phyloP scores from a whole-genome alignment of 2,113 vertebrate genomes.

The Ceuthmochares aereus region DNA sequence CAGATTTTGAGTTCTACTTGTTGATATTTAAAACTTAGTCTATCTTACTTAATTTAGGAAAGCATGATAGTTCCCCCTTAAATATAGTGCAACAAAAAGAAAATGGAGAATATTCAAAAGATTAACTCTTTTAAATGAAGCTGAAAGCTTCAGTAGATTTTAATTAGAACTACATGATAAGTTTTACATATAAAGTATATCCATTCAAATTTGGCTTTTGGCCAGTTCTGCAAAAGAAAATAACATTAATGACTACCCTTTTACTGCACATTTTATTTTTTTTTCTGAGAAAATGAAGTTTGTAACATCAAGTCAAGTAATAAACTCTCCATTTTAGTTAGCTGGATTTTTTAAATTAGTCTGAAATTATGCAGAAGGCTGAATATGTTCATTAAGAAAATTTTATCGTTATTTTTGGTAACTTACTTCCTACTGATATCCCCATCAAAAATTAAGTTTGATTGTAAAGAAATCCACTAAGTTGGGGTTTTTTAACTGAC shows the following conservation, averaged over 20 bases:
- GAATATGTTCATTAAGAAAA: neutral
- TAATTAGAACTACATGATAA: slow-evolving; percentile 66
- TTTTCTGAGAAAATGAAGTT: neutral
- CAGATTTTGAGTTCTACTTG: neutral
- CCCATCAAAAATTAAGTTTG: neutral
- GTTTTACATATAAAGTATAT: slow-evolving; percentile 22
- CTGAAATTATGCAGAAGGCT: neutral
- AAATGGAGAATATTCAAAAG: slow-evolving; percentile 1
- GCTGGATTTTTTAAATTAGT: neutral
- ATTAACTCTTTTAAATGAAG: slow-evolving; percentile 50
- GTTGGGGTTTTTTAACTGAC: neutral
- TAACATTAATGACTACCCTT: slow-evolving; percentile 5
- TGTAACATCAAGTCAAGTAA: neutral
- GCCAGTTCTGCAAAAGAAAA: slow-evolving; percentile 8
- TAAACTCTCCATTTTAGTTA: neutral
- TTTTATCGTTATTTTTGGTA: neutral
- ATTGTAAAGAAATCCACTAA: neutral
- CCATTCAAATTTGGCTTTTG: slow-evolving; percentile 42
- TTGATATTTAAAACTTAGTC: neutral
- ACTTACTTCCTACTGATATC: neutral
- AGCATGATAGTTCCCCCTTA: neutral
- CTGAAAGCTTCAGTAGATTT: slow-evolving; percentile 65
- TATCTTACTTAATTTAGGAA: neutral
- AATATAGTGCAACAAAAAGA: neutral
- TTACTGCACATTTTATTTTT: neutral